Evolutionary conservation across 2,888 invertebrate genomes (phyloP).

Genomic region (Campaea margaritaria): DNA sequence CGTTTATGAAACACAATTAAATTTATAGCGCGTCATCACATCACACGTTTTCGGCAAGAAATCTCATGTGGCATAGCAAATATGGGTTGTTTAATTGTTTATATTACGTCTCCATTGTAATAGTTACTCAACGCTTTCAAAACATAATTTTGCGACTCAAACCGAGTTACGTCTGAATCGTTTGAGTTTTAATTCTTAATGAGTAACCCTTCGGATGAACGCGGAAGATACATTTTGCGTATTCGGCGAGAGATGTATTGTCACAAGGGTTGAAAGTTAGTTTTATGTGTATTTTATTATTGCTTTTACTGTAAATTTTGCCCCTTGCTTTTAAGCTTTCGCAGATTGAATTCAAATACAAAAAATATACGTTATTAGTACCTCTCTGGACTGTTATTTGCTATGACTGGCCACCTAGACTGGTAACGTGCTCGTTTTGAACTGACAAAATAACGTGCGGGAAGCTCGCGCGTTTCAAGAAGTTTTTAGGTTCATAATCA

Average conservation of each 20-base stretch:
- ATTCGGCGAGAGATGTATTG: constrained; percentile 20
- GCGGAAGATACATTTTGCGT: constrained; percentile 31
- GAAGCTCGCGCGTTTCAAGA: too few species aligned
- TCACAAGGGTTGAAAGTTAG: not conserved
- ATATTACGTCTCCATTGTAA: not conserved
- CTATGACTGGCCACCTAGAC: too few species aligned
- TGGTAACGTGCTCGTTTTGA: too few species aligned
- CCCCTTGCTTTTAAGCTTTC: not conserved
- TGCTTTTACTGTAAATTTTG: not conserved
- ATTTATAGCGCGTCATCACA: too few species aligned
- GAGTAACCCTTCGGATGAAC: constrained; percentile 44
- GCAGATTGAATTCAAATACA: not conserved
- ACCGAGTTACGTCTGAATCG: constrained; percentile 39
- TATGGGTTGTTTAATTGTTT: too few species aligned
- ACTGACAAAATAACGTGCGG: too few species aligned
- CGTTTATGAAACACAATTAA: too few species aligned
- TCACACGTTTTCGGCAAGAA: too few species aligned
- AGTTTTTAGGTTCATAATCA: too few species aligned
- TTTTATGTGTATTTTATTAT: not conserved
- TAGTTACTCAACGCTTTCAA: not conserved
- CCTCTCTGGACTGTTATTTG: too few species aligned
- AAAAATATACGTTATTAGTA: not conserved
- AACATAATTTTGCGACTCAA: constrained; percentile 16
- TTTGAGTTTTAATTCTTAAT: constrained; percentile 54
- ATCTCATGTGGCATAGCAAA: too few species aligned